A percentile compares a stretch with the other conserved stretches of the same genome.
Conservation (phyloP, 1,140 invertebrate genomes). For the Zaprionus capensis region DNA sequence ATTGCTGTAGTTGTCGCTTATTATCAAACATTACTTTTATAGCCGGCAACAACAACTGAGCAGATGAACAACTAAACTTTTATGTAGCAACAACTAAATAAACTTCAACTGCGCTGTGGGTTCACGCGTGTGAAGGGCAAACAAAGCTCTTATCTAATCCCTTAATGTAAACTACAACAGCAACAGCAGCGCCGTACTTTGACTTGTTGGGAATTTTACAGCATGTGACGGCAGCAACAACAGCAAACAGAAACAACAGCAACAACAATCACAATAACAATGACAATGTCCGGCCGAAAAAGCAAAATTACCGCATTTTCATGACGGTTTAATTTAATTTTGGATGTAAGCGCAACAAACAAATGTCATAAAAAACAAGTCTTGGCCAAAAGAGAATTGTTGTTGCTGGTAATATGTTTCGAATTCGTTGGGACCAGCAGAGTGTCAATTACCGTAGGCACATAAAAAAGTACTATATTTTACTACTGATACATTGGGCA, state of each 20-base stretch:
- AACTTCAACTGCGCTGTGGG: constrained; percentile 40
- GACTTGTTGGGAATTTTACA: constrained; percentile 40
- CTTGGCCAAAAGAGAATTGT: constrained; percentile 20
- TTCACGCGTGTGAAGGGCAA: constrained; percentile 76
- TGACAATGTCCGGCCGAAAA: constrained; percentile 31
- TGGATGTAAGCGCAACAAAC: constrained; percentile 48
- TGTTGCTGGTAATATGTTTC: not conserved
- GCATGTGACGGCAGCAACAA: constrained; percentile 23
- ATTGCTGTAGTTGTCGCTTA: constrained; percentile 42
- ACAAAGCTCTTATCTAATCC: constrained; percentile 58
- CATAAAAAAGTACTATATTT: constrained; percentile 20
- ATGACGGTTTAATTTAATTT: constrained; percentile 71
- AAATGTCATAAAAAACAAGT: constrained; percentile 46
- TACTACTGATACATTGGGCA: not conserved
- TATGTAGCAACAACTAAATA: constrained; percentile 50
- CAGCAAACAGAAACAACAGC: constrained; percentile 3
- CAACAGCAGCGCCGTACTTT: constrained; percentile 12
- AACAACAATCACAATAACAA: constrained; percentile 25
- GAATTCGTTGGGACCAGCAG: constrained; percentile 2
- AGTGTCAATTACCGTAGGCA: constrained; percentile 13
- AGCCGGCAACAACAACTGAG: constrained; percentile 31
- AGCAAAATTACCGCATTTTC: constrained; percentile 68
- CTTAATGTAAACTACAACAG: constrained; percentile 18
- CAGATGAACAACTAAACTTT: constrained; percentile 39
- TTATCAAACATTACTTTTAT: constrained; percentile 54